Evolutionary conservation across 1,140 invertebrate genomes (phyloP).

Genomic region (Melipona quadrifasciata): DNA sequence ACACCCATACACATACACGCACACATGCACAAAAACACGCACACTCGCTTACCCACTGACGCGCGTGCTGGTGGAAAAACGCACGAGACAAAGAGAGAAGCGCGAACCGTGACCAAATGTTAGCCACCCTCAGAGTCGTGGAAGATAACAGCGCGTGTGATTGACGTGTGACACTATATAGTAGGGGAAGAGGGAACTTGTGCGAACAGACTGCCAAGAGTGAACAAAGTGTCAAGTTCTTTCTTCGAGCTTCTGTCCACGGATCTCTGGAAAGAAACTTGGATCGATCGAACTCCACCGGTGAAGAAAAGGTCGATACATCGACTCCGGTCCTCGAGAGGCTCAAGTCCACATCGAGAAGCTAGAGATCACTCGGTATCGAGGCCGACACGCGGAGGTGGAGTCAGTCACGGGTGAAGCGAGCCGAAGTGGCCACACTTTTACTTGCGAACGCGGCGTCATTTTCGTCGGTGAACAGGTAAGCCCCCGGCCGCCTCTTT

Average conservation of each 20-base stretch:
- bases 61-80: neutral
- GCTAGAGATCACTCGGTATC: neutral
- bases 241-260: neutral
- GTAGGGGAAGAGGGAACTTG: neutral
- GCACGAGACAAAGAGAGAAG: neutral
- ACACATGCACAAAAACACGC: constrained; percentile 29
- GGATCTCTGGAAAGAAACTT: neutral
- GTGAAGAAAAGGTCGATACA: too few relatives aligned
- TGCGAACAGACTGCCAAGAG: neutral
- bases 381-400: constrained; percentile 6
- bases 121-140: neutral
- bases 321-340: neutral
- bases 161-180: neutral
- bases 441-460: constrained; percentile 16
- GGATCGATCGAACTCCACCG: neutral
- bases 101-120: constrained; percentile 8
- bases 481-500: neutral
- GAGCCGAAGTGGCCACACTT: neutral
- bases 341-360: neutral
- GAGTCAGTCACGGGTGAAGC: neutral
- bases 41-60: neutral
- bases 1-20: neutral
- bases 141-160: neutral
- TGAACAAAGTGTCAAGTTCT: constrained; percentile 4
- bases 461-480: constrained; percentile 22